Percentiles rank a stretch among this genome's conserved stretches.
Evolutionary conservation across 2,888 invertebrate genomes (phyloP).

Genomic region (Lepidocyrtinus sp.): DNA sequence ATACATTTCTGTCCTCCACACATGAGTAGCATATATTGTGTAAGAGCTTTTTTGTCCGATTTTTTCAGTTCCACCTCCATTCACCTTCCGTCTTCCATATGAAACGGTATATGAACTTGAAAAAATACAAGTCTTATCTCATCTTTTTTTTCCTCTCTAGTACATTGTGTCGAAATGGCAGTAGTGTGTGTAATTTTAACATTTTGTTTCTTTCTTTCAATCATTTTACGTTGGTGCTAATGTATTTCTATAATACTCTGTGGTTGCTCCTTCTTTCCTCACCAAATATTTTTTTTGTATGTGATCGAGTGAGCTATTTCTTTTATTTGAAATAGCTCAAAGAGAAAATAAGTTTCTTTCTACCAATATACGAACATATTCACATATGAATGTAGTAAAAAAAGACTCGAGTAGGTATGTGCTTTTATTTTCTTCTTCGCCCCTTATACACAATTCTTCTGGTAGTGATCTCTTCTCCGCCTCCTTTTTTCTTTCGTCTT

Average conservation of each 20-base stretch:
- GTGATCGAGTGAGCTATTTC: conserved; percentile 18
- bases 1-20: background rate
- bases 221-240: background rate
- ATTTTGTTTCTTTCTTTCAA: background rate
- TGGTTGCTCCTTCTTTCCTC: background rate
- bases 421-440: conserved; percentile 13
- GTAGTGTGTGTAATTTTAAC: background rate
- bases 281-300: background rate
- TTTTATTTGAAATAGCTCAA: background rate
- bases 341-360: conserved; percentile 7
- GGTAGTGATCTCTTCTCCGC: conserved; percentile 41
- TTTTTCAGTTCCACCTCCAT: background rate
- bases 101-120: conserved; percentile 16
- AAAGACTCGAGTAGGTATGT: conserved; percentile 20
- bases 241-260: background rate
- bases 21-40: background rate
- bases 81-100: background rate
- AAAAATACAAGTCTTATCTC: conserved; percentile 13
- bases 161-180: conserved; percentile 1
- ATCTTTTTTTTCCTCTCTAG: conserved; percentile 8
- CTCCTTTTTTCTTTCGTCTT: conserved; percentile 37
- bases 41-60: background rate
- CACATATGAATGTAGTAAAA: conserved; percentile 11
- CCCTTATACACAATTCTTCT: conserved; percentile 40
- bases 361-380: conserved; percentile 14